Conservation (phyloP, 2,113 vertebrate species). For the Myotis lucifugus region DNA sequence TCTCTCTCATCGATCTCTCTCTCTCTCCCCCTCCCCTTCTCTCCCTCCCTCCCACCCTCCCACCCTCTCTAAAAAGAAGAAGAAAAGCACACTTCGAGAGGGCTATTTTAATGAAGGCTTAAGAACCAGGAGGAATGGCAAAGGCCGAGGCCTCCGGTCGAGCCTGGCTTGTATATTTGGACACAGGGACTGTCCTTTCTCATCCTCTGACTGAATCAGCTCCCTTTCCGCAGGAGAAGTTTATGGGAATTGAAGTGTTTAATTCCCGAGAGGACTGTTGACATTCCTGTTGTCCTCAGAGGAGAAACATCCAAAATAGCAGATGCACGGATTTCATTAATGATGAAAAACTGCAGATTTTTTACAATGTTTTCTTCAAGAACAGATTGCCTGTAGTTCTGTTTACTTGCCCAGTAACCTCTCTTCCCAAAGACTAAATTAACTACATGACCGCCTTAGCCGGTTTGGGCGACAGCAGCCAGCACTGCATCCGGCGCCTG, state of each 20-base stretch:
- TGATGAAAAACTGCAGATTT: not conserved
- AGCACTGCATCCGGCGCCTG: not conserved
- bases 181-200: conserved; percentile 43
- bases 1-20: too few species aligned
- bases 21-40: too few species aligned
- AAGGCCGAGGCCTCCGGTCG: not conserved
- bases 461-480: too few species aligned
- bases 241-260: conserved; percentile 54
- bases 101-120: not conserved
- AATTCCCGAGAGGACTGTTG: conserved; percentile 38
- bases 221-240: conserved; percentile 20
- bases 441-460: not conserved
- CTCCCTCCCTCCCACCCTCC: too few species aligned
- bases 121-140: not conserved
- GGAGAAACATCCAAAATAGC: conserved; percentile 39
- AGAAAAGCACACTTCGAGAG: not conserved
- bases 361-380: not conserved
- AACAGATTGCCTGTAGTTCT: not conserved
- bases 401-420: not conserved
- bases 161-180: conserved; percentile 37
- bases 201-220: not conserved
- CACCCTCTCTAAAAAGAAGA: too few species aligned
- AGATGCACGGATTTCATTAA: conserved; percentile 40
- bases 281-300: conserved; percentile 42
- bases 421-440: not conserved